A percentile compares a stretch with the other conserved stretches of the same genome.
These are phyloP conservation scores for Diprion similis DNA, from an alignment of 1,140 invertebrate genomes.

Conservation along the genomic window DNA sequence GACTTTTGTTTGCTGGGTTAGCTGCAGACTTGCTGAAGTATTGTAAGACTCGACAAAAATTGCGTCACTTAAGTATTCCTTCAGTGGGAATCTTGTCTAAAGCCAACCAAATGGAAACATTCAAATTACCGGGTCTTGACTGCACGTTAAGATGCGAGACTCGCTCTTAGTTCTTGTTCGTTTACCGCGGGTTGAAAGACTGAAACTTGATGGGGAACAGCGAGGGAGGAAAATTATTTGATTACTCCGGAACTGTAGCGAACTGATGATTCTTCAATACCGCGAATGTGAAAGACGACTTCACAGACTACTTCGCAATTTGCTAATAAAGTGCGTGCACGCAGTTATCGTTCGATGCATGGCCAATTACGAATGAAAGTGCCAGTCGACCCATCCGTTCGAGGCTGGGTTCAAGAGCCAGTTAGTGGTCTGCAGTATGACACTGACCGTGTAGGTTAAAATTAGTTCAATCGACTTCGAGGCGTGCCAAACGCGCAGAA, in stretches of 20 bases:
- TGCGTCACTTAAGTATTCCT: not conserved
- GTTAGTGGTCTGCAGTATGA: not conserved
- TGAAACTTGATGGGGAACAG: not conserved
- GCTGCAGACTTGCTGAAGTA: not conserved
- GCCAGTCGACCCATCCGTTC: not conserved
- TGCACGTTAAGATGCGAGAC: not conserved
- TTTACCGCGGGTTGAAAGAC: not conserved
- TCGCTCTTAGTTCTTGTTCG: not conserved
- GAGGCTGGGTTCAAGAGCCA: not conserved
- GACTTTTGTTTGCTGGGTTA: not conserved
- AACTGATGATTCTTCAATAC: too few species aligned
- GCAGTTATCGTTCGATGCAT: not conserved
- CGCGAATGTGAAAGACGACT: too few species aligned
- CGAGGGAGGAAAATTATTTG: not conserved
- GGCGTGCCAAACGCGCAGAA: not conserved
- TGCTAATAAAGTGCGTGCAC: not conserved
- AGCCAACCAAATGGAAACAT: not conserved
- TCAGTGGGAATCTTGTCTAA: not conserved
- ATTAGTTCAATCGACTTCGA: not conserved
- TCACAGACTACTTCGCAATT: too few species aligned
- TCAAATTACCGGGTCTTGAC: not conserved
- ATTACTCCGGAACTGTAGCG: not conserved
- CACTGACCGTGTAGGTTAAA: not conserved
- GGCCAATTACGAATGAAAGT: not conserved
- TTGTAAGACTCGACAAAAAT: not conserved